Conservation (phyloP, 2,888 invertebrate genomes). For the Parnassius mnemosyne region DNA sequence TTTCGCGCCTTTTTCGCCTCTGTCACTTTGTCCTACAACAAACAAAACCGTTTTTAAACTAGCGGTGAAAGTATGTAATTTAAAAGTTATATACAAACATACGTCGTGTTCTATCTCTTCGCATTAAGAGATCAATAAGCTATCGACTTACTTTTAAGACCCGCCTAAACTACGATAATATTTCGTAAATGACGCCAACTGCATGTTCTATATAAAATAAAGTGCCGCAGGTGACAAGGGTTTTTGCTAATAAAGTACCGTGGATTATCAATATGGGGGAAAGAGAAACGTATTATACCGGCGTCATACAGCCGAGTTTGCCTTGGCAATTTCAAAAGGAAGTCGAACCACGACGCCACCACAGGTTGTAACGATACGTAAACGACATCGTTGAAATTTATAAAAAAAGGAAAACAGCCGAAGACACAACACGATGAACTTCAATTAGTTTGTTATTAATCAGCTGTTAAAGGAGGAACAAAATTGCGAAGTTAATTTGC, state of each 20-base stretch:
- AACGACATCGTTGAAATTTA: too few species aligned
- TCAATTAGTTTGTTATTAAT: too few species aligned
- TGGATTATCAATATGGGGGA: slow-evolving; percentile 66
- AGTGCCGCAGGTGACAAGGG: slow-evolving; percentile 71
- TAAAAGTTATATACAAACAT: too few species aligned
- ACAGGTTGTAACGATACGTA: slow-evolving; percentile 42
- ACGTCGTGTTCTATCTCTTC: too few species aligned
- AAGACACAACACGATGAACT: too few species aligned
- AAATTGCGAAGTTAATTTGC: slow-evolving; percentile 25
- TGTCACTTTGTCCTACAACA: slow-evolving; percentile 84
- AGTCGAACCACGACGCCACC: slow-evolving; percentile 68
- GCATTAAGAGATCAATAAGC: too few species aligned
- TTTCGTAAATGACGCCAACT: too few species aligned
- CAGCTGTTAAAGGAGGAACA: slow-evolving; percentile 21
- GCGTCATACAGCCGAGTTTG: slow-evolving; percentile 62
- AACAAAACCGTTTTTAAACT: slow-evolving; percentile 1
- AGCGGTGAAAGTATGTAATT: too few species aligned
- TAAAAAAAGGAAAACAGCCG: too few species aligned
- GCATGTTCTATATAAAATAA: slow-evolving; percentile 39
- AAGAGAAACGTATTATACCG: slow-evolving; percentile 58
- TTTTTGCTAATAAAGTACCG: slow-evolving; percentile 71
- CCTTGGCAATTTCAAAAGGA: slow-evolving; percentile 62
- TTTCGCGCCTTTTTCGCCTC: slow-evolving; percentile 90
- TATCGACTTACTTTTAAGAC: too few species aligned
- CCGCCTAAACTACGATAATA: too few species aligned